phyloP scores from a whole-genome alignment of 1,140 invertebrate species.

The Druon quercuslanigerum region DNA sequence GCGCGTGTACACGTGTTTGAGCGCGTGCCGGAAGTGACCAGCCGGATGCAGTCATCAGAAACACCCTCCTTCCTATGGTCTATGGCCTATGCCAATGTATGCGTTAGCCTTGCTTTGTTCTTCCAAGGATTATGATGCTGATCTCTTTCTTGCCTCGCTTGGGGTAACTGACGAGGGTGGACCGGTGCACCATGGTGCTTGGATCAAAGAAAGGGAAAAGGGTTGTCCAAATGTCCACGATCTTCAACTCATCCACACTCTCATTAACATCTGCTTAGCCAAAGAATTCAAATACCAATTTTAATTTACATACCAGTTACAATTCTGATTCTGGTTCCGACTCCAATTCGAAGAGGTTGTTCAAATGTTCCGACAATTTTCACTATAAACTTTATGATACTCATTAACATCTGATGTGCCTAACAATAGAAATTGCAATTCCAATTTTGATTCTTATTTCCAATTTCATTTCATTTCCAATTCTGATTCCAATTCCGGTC shows the following conservation, averaged over 20 bases:
- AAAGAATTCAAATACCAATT: neutral
- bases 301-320: neutral
- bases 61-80: slow-evolving; percentile 53
- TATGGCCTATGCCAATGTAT: neutral
- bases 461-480: no score
- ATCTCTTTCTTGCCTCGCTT: slow-evolving; percentile 54
- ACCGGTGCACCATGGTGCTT: no score
- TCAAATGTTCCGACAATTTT: no score
- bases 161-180: slow-evolving; percentile 38
- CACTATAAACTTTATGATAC: no score
- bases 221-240: slow-evolving; percentile 39
- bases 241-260: slow-evolving; percentile 11
- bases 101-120: slow-evolving; percentile 60
- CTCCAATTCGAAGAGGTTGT: no score
- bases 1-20: slow-evolving; percentile 68
- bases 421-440: no score
- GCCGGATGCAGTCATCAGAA: slow-evolving; percentile 74
- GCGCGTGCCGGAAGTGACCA: slow-evolving; percentile 76
- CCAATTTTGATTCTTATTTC: no score
- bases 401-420: no score
- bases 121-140: slow-evolving; percentile 58
- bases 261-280: slow-evolving; percentile 29
- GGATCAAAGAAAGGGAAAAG: slow-evolving; percentile 38
- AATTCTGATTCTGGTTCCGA: no score
- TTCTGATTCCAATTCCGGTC: no score